A percentile compares a stretch with the other conserved stretches of the same genome.
phyloP scores from a whole-genome alignment of 2,888 invertebrate species.

The Acanthoscelides obtectus region DNA sequence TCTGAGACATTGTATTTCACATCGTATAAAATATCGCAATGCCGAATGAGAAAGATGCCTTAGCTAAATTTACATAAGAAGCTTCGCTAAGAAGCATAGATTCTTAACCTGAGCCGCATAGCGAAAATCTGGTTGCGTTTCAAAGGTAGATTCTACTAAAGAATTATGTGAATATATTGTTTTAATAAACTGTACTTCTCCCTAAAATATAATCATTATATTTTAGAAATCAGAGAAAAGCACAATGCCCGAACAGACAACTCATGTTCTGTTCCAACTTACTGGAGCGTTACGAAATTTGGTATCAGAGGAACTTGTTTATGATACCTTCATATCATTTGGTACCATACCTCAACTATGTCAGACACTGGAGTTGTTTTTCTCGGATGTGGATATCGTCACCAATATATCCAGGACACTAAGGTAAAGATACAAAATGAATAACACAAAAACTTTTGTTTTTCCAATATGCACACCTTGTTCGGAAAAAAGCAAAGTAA shows the following conservation, averaged over 20 bases:
- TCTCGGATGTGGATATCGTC: constrained; percentile 71
- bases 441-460: background rate
- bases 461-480: too few relatives aligned
- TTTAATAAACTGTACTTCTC: too few relatives aligned
- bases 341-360: constrained; percentile 69
- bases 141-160: too few relatives aligned
- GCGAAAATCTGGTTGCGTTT: too few relatives aligned
- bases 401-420: constrained; percentile 69
- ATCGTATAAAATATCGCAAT: too few relatives aligned
- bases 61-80: too few relatives aligned
- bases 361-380: constrained; percentile 61
- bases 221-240: constrained; percentile 53
- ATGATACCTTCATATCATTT: constrained; percentile 56
- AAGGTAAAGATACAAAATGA: constrained; percentile 51
- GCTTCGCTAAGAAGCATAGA: too few relatives aligned
- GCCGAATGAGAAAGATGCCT: too few relatives aligned
- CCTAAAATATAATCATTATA: background rate
- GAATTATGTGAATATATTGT: too few relatives aligned
- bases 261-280: constrained; percentile 72
- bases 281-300: constrained; percentile 78
- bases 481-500: too few relatives aligned
- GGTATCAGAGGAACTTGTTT: constrained; percentile 56
- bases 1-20: too few relatives aligned
- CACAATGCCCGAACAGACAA: constrained; percentile 58
- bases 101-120: too few relatives aligned